Conservation (phyloP, 2,113 vertebrate species). For the Aphyosemion australe region DNA sequence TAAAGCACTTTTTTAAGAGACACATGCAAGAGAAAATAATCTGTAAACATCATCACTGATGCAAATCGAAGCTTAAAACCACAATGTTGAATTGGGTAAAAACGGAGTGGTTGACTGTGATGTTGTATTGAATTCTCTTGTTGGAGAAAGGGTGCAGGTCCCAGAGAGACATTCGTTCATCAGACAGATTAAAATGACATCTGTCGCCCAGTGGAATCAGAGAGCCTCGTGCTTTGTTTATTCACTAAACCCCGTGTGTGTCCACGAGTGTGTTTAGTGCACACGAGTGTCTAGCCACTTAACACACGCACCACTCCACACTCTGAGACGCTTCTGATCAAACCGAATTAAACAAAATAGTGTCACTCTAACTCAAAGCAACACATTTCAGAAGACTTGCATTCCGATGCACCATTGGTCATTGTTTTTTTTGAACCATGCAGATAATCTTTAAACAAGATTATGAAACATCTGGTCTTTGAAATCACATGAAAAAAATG, state of each 20-base stretch:
- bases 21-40: background rate
- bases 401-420: constrained; percentile 32
- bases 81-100: background rate
- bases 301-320: constrained; percentile 17
- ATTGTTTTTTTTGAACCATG: constrained; percentile 27
- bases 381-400: constrained; percentile 37
- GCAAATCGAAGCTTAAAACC: too few relatives aligned
- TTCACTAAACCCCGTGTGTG: constrained; percentile 48
- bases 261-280: constrained; percentile 1
- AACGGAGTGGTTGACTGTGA: background rate
- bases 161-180: constrained; percentile 49
- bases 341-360: constrained; percentile 62
- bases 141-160: constrained; percentile 42
- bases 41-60: background rate
- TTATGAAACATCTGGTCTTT: constrained; percentile 33
- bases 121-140: constrained; percentile 11
- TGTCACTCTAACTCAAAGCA: constrained; percentile 51
- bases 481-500: constrained; percentile 26
- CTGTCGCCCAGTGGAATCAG: constrained; percentile 70
- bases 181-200: constrained; percentile 77
- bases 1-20: too few relatives aligned
- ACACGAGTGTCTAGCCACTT: constrained; percentile 38
- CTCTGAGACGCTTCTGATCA: constrained; percentile 53
- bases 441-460: constrained; percentile 34
- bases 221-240: constrained; percentile 65